Base-by-base conservation (phyloP, 2,888 invertebrate genomes). In the Sceliomorpha sp. region DNA sequence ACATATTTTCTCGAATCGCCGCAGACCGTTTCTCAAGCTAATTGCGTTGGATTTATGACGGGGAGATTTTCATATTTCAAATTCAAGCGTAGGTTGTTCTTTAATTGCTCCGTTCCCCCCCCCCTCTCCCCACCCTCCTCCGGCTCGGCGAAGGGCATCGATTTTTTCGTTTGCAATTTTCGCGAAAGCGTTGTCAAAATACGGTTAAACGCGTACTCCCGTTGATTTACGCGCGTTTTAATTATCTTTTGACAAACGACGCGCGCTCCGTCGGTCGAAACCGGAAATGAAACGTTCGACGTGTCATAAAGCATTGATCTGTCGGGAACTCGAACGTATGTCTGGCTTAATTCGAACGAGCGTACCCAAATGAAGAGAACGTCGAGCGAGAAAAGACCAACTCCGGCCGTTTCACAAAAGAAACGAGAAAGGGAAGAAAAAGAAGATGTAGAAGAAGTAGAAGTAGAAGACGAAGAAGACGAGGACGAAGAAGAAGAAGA, bases 21-120 rank as follows among this genome's bases (percentile, higher is more conserved):
- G 34, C 29, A 45, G 51, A 59, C 40, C 31, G 42, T 64, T 64
- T 64, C 37, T 45, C 51, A 55, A 47, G 59, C 64, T 70, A 66
- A 70, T 64, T 66, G 58, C 56, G 12, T 36, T 39, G 50, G 32
- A 59, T 59, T 63, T 63, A 62, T 48, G 53, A 39, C 10, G 26
- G 26, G 39, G 44, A 45, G 34, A 51, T 55, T 55, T 68, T 62
- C 68, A 62, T 56, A 62, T 68, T 62, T 39, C 37, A 24, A 39
- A 50, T 37, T 44, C 32, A 26, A 20, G 40, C 53, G 58, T 48
- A 48, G 39, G 40, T 42, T 48, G 59, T 39, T n/a, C n/a, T 58
- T 45, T 45, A 40, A 66, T 66, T 42, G 51, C 62, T 47, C 51
- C 45, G 45, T 53, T 62, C 45, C 60, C 34, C 10, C 34, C 37